A percentile compares a stretch with the other conserved stretches of the same genome.
phyloP scores from a whole-genome alignment of 2,888 invertebrate genomes.

The Neelides folsomi region DNA sequence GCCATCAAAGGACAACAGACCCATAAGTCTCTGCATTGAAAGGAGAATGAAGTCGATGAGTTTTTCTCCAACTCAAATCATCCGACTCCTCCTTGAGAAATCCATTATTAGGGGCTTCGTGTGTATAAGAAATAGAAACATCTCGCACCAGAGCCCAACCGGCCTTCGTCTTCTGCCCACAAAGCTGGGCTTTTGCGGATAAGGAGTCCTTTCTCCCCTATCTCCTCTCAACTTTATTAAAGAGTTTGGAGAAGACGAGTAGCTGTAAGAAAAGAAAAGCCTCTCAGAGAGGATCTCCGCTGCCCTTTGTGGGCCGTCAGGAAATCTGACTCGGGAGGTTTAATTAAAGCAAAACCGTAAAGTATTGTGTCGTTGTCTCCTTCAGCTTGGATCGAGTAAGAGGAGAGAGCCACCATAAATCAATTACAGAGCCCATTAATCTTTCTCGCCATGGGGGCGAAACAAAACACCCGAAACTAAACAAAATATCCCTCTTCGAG shows the following conservation, averaged over 20 bases:
- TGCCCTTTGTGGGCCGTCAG: slow-evolving; percentile 10
- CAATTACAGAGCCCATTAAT: slow-evolving; percentile 31
- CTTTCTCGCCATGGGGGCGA: slow-evolving; percentile 23
- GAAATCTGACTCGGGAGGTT: slow-evolving; percentile 24
- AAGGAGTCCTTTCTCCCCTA: too few species aligned
- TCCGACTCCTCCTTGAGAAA: too few species aligned
- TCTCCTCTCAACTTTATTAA: background rate
- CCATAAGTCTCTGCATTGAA: too few species aligned
- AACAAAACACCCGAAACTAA: slow-evolving; percentile 20
- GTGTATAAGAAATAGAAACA: too few species aligned
- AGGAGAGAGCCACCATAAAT: slow-evolving; percentile 26
- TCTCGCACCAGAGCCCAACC: too few species aligned
- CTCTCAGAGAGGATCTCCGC: background rate
- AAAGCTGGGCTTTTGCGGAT: too few species aligned
- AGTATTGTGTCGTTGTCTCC: background rate
- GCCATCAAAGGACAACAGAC: too few species aligned
- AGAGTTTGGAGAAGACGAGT: slow-evolving; percentile 1
- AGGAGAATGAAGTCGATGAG: too few species aligned
- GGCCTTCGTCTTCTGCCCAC: too few species aligned
- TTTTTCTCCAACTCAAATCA: too few species aligned
- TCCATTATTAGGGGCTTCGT: too few species aligned
- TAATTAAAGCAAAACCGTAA: slow-evolving; percentile 17
- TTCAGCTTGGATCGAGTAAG: slow-evolving; percentile 13
- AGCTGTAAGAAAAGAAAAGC: background rate
- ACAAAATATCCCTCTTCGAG: slow-evolving; percentile 15